Evolutionary conservation across 2,113 vertebrate species (phyloP), one percentile per base, ranked within the genome.

Genomic region (Syngnathus typhle): DNA sequence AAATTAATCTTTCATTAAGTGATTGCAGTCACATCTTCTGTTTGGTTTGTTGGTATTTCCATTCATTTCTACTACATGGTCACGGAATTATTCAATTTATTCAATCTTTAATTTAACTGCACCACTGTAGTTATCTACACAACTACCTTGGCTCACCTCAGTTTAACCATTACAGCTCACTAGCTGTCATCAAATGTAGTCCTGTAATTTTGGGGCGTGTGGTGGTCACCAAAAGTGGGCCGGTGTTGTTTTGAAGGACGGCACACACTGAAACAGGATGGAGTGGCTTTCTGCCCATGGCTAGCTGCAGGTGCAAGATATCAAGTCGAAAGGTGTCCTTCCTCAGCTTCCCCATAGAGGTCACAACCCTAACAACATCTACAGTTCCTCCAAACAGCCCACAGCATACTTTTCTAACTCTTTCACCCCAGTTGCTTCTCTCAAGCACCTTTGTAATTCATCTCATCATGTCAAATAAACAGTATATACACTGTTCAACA

Each of bases 401-500:
- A 37, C 32, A 44, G 56, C 68, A 41, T 49, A 13, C 65, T 67
- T 77, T 60, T 60, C 62, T 62, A 68, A 63, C 60, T 51, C 39
- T 12, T 65, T 77, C 67, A 52, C 67, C 56, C 75, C 66, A 67
- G 70, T 68, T 77, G 60, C 49, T 67, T 69, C 59, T 60, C 46
- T 32, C 2, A 52, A 41, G 52, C n/a, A 44, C 62, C 72, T 4
- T 16, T 70, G 60, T 43, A 46, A 44, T 67, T 49, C 62, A 43
- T 67, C 51, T 68, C 65, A 60, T 70, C 82, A 70, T 88, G 81
- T 84, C 79, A 88, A 84, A 84, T 85, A 85, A 83, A 87, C 75
- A 74, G 71, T 82, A 88, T 88, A 82, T 82, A 77, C 85, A 80
- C 69, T 58, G 74, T 41, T 23, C 84, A 70, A 71, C 87, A 84